Percentiles rank a stretch among this genome's conserved stretches.
Conservation (phyloP, 2,888 invertebrate genomes). For the Coenonympha arcania region DNA sequence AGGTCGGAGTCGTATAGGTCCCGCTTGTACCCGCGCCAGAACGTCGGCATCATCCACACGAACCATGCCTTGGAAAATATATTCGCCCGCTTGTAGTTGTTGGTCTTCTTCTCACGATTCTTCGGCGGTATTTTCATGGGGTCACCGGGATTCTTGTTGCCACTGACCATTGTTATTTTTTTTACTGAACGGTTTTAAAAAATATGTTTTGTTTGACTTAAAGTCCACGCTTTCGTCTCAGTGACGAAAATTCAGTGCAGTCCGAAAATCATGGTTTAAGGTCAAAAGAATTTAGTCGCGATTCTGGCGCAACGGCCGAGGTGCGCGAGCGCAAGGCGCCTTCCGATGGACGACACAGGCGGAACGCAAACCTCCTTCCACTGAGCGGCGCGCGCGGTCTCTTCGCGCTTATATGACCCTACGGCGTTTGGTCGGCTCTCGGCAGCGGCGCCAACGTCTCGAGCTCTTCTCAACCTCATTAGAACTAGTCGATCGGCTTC, state of each 20-base stretch:
- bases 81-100: constrained; percentile 64
- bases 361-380: constrained; percentile 55
- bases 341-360: constrained; percentile 47
- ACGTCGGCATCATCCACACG: constrained; percentile 72
- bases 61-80: constrained; percentile 64
- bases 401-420: constrained; percentile 37
- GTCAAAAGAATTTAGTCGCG: constrained; percentile 38
- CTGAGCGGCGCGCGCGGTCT: constrained; percentile 55
- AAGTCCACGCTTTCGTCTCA: constrained; percentile 33
- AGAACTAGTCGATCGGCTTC: constrained; percentile 27
- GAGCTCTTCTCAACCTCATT: constrained; percentile 31
- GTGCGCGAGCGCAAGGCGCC: constrained; percentile 54
- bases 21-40: constrained; percentile 75
- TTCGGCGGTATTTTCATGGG: constrained; percentile 63
- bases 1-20: constrained; percentile 80
- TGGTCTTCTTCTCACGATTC: constrained; percentile 65
- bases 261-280: constrained; percentile 47
- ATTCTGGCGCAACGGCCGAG: constrained; percentile 38
- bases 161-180: constrained; percentile 63
- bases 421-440: constrained; percentile 27
- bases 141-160: constrained; percentile 60
- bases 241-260: constrained; percentile 37
- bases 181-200: constrained; percentile 20
- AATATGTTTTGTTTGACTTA: constrained; percentile 20
- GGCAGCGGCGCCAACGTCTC: constrained; percentile 30